These are phyloP conservation scores for Thelohanellus kitauei DNA, from an alignment of 30 jellyfish, hydroid and myxozoan genomes.

Conservation along the genomic window DNA sequence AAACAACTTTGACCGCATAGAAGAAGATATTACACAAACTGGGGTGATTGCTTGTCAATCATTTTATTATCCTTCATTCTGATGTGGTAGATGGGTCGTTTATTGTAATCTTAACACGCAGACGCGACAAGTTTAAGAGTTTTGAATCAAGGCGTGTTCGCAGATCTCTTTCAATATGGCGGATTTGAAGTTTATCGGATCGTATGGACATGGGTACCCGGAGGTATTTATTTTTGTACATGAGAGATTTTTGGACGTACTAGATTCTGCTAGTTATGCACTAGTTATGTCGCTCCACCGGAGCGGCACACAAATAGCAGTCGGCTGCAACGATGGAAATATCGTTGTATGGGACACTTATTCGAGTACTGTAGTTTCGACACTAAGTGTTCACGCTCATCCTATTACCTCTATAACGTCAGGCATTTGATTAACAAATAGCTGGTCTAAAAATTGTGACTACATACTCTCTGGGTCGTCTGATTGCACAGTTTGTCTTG, in stretches of 20 bases:
- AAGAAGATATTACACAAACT: too few relatives aligned
- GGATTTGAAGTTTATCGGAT: too few relatives aligned
- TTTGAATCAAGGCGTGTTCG: too few relatives aligned
- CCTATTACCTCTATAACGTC: slow-evolving; percentile 80
- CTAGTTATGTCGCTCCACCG: slow-evolving; percentile 46
- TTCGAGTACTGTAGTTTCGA: slow-evolving; percentile 53
- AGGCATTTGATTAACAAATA: slow-evolving; percentile 1
- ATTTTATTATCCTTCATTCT: too few relatives aligned
- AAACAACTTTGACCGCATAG: too few relatives aligned
- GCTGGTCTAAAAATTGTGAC: slow-evolving; percentile 90
- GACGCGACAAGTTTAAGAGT: too few relatives aligned
- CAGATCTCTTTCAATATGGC: too few relatives aligned
- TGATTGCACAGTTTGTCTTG: slow-evolving; percentile 73
- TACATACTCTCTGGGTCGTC: slow-evolving; percentile 44
- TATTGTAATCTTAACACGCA: too few relatives aligned
- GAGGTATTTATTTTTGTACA: not conserved
- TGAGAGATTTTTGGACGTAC: slow-evolving; percentile 60
- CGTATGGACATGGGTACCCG: not conserved
- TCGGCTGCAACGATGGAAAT: slow-evolving; percentile 92
- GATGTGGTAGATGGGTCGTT: too few relatives aligned
- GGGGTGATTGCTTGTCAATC: too few relatives aligned
- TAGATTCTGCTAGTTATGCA: slow-evolving; percentile 94
- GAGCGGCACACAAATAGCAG: slow-evolving; percentile 67
- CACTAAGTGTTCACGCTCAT: slow-evolving; percentile 48
- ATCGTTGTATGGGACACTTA: slow-evolving; percentile 65